Base-by-base conservation (phyloP, 2,888 invertebrate genomes). In the Eilema griseolum region DNA sequence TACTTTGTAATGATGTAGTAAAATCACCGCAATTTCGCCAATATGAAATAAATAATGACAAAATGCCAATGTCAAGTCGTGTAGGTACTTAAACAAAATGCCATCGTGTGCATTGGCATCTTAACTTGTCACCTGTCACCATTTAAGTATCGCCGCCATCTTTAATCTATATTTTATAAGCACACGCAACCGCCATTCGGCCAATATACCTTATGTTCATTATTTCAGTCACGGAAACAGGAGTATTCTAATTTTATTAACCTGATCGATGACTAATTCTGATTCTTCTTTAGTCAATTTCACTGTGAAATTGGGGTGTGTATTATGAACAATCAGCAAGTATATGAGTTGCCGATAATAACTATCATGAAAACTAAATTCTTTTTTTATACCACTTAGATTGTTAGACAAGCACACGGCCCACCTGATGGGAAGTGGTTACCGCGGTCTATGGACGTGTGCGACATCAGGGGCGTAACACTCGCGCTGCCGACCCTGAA, bases 151-250 rank as follows among this genome's bases (percentile, higher is more conserved):
- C 11, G 62, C 24, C 41, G 41, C 31, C 41, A 46, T 67, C 20
- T 68, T 33, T 26, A 20, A 56, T 24, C 1, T 33, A 31, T 8
- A 26, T 57, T 62, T 68, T 62, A 67, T 67, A 24, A 12, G 52
- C 61, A 41, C 60, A 61, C 52, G 56, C 61, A 33, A 52, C 61
- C 31, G 46, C 46, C 60, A 24, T 56, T 31, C 67, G 24, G 33
- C 20, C 62, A 56, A 62, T 67, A 28, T 61, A 62, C 57, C 24
- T 67, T 4, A 31, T 61, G 33, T 52, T 67, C 33, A 74, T 70
- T 63, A 62, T 20, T 0, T 52, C 33, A 62, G 71, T 77, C 75
- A 79, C 68, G 62, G 33, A 23, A 37, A 24, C 8, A 23, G 14
- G 20, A 62, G 37, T 62, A 62, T 28, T 37, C 16, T 62, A 46